Conservation (phyloP, 2,888 invertebrate species). For the Ichneumoninae sp. region DNA sequence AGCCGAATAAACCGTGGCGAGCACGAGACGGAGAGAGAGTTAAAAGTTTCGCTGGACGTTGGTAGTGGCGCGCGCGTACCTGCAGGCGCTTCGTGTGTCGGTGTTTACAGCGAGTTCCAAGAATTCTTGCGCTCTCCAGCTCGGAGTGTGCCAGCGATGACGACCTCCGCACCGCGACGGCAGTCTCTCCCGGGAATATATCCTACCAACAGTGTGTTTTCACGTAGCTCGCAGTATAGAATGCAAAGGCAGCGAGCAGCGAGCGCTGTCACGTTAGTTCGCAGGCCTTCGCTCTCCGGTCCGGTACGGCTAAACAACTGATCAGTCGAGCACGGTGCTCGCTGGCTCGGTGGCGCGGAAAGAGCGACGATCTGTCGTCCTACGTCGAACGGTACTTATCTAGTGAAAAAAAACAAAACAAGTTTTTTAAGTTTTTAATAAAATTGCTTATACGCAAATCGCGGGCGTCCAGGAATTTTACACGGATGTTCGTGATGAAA, state of each 20-base stretch:
- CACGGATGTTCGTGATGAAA: not conserved
- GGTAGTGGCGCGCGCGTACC: not conserved
- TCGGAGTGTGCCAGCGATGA: not conserved
- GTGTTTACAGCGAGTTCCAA: not conserved
- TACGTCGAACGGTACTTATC: not conserved
- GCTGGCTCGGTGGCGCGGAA: slow-evolving; percentile 42
- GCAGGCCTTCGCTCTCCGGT: not conserved
- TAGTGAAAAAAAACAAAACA: not conserved
- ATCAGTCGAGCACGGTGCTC: slow-evolving; percentile 13
- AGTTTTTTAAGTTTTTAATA: not conserved
- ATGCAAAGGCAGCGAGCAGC: not conserved
- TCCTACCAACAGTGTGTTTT: not conserved
- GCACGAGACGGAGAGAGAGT: slow-evolving; percentile 4
- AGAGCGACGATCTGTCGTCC: slow-evolving; percentile 51
- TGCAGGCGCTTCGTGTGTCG: not conserved
- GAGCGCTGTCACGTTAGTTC: slow-evolving; percentile 7
- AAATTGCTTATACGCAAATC: not conserved
- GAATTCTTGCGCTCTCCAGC: not conserved
- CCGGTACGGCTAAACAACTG: slow-evolving; percentile 33
- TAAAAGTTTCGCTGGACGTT: not conserved
- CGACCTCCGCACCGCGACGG: slow-evolving; percentile 7
- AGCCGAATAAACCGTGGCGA: not conserved
- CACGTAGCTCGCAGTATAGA: not conserved
- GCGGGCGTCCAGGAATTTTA: not conserved
- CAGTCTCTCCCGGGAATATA: slow-evolving; percentile 8